A percentile compares a stretch with the other conserved stretches of the same genome.
Conservation (phyloP, 2,888 invertebrate species). For the Cantharis nigra region DNA sequence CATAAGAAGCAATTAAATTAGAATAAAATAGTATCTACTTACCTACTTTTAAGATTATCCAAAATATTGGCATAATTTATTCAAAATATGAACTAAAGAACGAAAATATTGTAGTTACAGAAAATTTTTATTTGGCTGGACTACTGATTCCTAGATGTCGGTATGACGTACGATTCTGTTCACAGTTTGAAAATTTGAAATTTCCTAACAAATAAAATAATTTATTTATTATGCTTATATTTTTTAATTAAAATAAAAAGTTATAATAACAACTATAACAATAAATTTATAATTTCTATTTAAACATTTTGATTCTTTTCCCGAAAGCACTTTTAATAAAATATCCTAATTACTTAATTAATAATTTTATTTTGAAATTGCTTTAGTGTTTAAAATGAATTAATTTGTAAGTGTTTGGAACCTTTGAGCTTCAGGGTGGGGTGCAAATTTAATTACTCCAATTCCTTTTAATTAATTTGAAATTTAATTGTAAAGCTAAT, state of each 20-base stretch:
- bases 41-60: no score
- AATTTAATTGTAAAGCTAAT: not conserved
- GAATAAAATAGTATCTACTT: not conserved
- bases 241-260: not conserved
- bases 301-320: not conserved
- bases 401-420: not conserved
- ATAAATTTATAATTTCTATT: not conserved
- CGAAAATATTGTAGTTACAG: not conserved
- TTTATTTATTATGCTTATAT: not conserved
- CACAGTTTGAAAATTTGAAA: constrained; percentile 6
- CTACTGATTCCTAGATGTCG: not conserved
- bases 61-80: no score
- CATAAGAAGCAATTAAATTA: not conserved
- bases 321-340: not conserved
- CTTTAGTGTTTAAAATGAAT: not conserved
- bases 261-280: not conserved
- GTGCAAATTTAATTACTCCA: not conserved
- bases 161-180: not conserved
- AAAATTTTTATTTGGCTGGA: not conserved
- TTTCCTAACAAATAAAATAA: not conserved
- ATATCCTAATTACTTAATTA: not conserved
- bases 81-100: no score
- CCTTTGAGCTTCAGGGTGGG: not conserved
- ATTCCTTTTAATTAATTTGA: not conserved
- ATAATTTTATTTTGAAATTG: not conserved